Base-by-base conservation (phyloP, 2,113 vertebrate species). In the Mus pahari region DNA sequence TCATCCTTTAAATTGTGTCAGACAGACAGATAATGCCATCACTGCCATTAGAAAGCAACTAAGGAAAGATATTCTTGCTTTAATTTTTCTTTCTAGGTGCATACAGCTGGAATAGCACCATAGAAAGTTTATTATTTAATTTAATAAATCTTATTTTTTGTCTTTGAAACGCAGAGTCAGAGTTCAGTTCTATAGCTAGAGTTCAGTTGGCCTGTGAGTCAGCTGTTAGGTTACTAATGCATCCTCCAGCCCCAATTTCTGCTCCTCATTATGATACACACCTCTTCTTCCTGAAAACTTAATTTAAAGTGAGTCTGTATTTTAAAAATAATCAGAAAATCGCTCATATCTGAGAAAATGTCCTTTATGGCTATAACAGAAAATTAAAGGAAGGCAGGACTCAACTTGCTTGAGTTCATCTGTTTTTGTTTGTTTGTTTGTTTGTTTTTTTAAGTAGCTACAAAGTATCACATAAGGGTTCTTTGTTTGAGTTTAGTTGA, bases 251-350 rank as follows among this genome's bases (percentile, higher is more conserved):
- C 14, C 16, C 13, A 86, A 45, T 79, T 75, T 28, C 7, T 33
- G 36, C 77, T 86, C 64, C 66, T 97, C 79, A 20, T 62, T 83
- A 19, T 45, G 50, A 19, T 66, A 24, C 16, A 7, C 31, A 74
- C 17, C 2, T 1, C 22, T 53, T 45, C 45, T 17, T 90, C 33
- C 12, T 53, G 42, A 53, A 89, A 87, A 0, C 13, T 86, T 87
- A 39, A 70, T 96, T 96, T 91, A 88, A 96, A 87, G 31, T 6
- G 13, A 88, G 42, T 36, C 5, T 45, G 26, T 77, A 24, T 94
- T 94, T 96, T 90, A 90, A 96, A 77, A 83, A 31, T 86, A 89
- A 91, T 6, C 33, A 24, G 5, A 96, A 96, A 92, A 86, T 45
- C 90, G 20, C 2, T 84, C 26, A 75, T n/a, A 58, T 19, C 10